Base-by-base conservation (phyloP, 2,888 invertebrate genomes). In the Drosophila atroscutellata region DNA sequence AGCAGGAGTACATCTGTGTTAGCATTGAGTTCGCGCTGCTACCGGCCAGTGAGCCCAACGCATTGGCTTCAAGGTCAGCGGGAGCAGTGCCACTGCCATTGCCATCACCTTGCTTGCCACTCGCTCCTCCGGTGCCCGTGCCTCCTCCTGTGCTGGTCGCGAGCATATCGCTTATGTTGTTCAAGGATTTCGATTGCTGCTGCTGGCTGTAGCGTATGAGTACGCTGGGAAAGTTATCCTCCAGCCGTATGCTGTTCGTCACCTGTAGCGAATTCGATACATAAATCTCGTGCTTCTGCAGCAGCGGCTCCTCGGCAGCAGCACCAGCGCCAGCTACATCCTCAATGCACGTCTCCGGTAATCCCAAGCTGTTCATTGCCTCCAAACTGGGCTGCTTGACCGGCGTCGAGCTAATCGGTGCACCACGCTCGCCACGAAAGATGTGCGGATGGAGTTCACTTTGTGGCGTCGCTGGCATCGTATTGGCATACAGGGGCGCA, bases 251-350 rank as follows among this genome's bases (percentile, higher is more conserved):
- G 56, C 89, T 84, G 58, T 92, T 90, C 55, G 91, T 91, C 58
- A 93, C 93, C 74, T 93, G 92, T 52, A 93, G 62, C 32, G 93
- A 89, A 54, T 91, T 89, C 18, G 93, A 93, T 30, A 93, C 91
- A 72, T 93, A 93, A 13, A 92, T 89, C 62, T 92, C 92, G 37
- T 93, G 88, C 51, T 85, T 89, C n/a, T 86, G 84, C 42, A 93
- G 83, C 54, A 89, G 75, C 8, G 92, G 86, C 55, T 89, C 77
- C 20, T 83, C 80, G 20, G 61, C 70, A 18, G 58, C 67, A 7
- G 47, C 18, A 15, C 3, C 26, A 3, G 18, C 13, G n/a, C 37
- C 26, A 45, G 24, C 24, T 7, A 24, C 8, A 45, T 45, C 45
- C 3, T 39, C 64, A 50, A 36, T 59, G 36, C 42, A 34, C 5